Conservation (phyloP, 53 echinoderm and acorn worm genomes). For the Crossaster papposus region DNA sequence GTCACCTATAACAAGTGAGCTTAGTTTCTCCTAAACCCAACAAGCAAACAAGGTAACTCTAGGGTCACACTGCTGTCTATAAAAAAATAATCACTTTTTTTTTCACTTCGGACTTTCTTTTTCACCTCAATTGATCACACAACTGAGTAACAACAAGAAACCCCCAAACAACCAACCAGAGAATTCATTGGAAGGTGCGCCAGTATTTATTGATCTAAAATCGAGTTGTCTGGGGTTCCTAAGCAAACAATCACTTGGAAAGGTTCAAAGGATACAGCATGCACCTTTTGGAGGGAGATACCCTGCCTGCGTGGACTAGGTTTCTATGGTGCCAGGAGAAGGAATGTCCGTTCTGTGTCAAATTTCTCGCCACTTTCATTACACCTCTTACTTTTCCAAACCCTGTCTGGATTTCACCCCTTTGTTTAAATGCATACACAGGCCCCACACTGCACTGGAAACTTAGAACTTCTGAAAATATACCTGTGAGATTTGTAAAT, state of each 20-base stretch:
- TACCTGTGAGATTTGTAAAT: not conserved
- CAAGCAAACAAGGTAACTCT: not conserved
- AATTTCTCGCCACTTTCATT: not conserved
- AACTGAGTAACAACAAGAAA: constrained; percentile 22
- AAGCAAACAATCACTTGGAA: constrained; percentile 55
- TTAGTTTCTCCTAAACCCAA: constrained; percentile 10
- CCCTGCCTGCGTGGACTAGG: not conserved
- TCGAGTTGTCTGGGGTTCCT: constrained; percentile 31
- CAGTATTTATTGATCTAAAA: constrained; percentile 58
- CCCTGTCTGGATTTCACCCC: constrained; percentile 17
- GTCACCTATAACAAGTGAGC: constrained; percentile 30
- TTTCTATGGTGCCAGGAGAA: constrained; percentile 40
- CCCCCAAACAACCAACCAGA: not conserved
- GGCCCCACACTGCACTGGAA: not conserved
- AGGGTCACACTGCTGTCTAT: constrained; percentile 30
- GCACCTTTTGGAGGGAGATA: constrained; percentile 35
- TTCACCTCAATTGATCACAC: not conserved
- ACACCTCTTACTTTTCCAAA: not conserved
- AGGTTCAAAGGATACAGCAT: too few species aligned
- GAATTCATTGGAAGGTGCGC: constrained; percentile 35
- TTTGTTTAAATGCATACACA: constrained; percentile 53
- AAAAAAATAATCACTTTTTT: constrained; percentile 55
- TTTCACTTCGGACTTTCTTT: constrained; percentile 24
- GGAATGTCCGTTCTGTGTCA: constrained; percentile 37
- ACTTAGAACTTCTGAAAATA: not conserved